Evolutionary conservation across 2,888 invertebrate species (phyloP), one percentile per base, ranked within the genome.

Genomic region (Augiades crinisus): DNA sequence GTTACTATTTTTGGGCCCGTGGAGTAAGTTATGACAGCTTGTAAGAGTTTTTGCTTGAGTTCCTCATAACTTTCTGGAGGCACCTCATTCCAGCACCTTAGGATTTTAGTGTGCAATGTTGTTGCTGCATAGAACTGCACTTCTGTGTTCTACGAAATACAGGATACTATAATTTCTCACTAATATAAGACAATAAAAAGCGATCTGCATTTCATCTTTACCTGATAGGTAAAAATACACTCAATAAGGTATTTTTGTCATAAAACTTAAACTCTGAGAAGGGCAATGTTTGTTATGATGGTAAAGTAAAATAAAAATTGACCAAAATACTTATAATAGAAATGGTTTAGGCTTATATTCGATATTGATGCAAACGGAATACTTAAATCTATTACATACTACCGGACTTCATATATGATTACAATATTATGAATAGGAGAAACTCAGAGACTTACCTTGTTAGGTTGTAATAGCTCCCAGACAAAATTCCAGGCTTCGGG

Each of bases 81-180:
- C 17, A 98, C 92, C 85, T 98, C 97, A 71, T 92, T 91, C 96
- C 97, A 98, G 71, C 94, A 94, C 71, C 96, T 94, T 64, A 96
- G 92, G 44, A 98, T 92, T 79, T 98, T 98, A 0, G 94, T 93
- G 68, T 98, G 96, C 14, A 98, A 81, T 17, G 97, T 97, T 40
- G 95, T 95, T 3, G 98, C 98, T 49, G 95, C 98, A 90, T 96
- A 98, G 84, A 97, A 98, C 80, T 98, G 98, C 22, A 97, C 95
- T 88, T 98, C 98, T 59, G 94, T 93, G 50, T 92, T 91, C 96
- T 27, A 27, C 10, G 27, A 5, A 27, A 27, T 10, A 10, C 4
- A 10, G 4, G 10, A 10, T 27, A 27, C 4, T 3, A 27, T 10
- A n/a, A 10, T 3, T 27, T n/a, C n/a, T n/a, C n/a, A n/a, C n/a